These are phyloP conservation scores for Manis pentadactyla DNA, from an alignment of 2,797 vertebrate genomes.

Conservation along the genomic window DNA sequence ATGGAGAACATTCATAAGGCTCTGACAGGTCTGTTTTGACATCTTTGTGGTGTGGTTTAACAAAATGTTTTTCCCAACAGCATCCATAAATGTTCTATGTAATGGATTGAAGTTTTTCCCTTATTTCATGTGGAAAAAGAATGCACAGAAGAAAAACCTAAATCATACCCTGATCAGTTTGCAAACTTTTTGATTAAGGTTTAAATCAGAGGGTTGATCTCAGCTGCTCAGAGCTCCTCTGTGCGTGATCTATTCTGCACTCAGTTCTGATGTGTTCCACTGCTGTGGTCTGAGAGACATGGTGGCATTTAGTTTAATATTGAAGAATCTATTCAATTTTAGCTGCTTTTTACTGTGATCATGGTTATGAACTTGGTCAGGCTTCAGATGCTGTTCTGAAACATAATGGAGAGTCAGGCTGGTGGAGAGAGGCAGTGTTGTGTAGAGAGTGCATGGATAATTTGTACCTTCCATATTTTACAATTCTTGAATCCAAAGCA, in stretches of 20 bases:
- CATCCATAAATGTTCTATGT: slow-evolving; percentile 57
- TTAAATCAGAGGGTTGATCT: not conserved
- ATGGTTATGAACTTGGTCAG: slow-evolving; percentile 37
- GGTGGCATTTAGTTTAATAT: not conserved
- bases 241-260: not conserved
- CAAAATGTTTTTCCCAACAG: not conserved
- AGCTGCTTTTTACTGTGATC: slow-evolving; percentile 18
- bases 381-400: not conserved
- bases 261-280: not conserved
- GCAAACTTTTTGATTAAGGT: not conserved
- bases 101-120: slow-evolving; percentile 50
- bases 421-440: not conserved
- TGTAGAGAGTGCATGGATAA: not conserved
- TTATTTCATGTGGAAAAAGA: slow-evolving; percentile 36
- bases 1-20: not conserved
- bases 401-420: not conserved
- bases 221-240: not conserved
- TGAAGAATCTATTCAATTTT: slow-evolving; percentile 34
- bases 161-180: not conserved
- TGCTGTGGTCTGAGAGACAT: not conserved
- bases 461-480: slow-evolving; percentile 30
- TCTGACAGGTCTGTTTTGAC: slow-evolving; percentile 60
- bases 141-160: slow-evolving; percentile 31
- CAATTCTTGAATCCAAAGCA: not conserved
- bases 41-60: slow-evolving; percentile 63